phyloP scores from a whole-genome alignment of 2,797 vertebrate species.

The Eulemur mongoz region DNA sequence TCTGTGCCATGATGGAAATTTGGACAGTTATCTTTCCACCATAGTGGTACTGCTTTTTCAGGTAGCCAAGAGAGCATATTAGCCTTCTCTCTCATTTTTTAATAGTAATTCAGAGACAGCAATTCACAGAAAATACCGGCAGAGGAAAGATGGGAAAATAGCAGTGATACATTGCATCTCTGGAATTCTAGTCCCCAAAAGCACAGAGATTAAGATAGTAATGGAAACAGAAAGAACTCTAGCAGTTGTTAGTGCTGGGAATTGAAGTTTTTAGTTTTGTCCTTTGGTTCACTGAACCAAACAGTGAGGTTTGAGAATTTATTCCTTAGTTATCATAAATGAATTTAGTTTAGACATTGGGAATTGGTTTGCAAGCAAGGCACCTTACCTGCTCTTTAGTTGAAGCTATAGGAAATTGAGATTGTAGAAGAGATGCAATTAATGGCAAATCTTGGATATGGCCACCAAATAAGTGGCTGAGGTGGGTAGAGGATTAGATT shows the following conservation, averaged over 20 bases:
- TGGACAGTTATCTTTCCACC: neutral
- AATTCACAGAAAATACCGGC: neutral
- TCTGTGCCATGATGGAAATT: neutral
- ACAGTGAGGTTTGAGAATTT: neutral
- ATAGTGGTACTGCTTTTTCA: neutral
- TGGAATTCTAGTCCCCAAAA: neutral
- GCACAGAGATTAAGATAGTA: neutral
- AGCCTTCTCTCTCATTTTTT: neutral
- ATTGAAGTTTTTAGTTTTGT: slow-evolving; percentile 27
- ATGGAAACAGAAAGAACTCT: neutral
- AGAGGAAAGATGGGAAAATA: neutral
- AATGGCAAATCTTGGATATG: neutral
- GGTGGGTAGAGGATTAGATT: neutral
- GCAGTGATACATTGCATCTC: neutral
- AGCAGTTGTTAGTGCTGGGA: neutral
- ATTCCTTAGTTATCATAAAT: neutral
- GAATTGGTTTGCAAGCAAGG: neutral
- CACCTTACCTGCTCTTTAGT: neutral
- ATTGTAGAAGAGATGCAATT: neutral
- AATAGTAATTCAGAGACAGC: neutral
- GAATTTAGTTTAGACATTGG: neutral
- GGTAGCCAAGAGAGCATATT: neutral
- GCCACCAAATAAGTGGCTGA: slow-evolving; percentile 7
- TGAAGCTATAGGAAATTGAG: slow-evolving; percentile 4
- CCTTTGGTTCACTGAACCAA: neutral